Percentiles rank a stretch among this genome's conserved stretches.
phyloP scores from a whole-genome alignment of 2,797 vertebrate species.

The Sebastes oblongus region DNA sequence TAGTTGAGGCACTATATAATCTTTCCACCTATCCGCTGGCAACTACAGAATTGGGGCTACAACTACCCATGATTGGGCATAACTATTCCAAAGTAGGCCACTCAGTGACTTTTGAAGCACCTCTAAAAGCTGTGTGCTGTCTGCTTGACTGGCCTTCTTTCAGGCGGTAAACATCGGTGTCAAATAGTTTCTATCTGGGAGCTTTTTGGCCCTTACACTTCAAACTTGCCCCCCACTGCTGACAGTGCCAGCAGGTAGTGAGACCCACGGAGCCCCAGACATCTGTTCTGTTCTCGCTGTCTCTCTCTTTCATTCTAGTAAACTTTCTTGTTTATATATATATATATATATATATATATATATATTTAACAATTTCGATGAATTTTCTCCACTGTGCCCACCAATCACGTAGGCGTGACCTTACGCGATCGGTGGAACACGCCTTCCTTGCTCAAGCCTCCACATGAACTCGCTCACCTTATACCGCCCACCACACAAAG shows the following conservation, averaged over 20 bases:
- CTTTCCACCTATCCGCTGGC: background rate
- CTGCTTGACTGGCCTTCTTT: slow-evolving; percentile 14
- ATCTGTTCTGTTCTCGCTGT: slow-evolving; percentile 40
- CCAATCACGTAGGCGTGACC: slow-evolving; percentile 1
- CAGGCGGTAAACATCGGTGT: slow-evolving; percentile 31
- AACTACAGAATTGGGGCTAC: background rate
- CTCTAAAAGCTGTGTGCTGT: slow-evolving; percentile 30
- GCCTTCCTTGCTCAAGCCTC: background rate
- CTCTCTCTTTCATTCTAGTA: slow-evolving; percentile 10
- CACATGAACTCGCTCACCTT: slow-evolving; percentile 13
- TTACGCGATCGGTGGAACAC: background rate
- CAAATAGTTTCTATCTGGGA: slow-evolving; percentile 45
- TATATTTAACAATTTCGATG: background rate
- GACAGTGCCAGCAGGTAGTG: slow-evolving; percentile 54
- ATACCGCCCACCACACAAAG: background rate
- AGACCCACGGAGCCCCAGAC: slow-evolving; percentile 37
- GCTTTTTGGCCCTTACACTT: slow-evolving; percentile 44
- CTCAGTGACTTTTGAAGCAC: slow-evolving; percentile 49
- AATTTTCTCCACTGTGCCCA: background rate
- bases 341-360: background rate
- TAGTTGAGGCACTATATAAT: background rate
- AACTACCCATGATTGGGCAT: background rate
- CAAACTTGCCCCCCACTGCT: slow-evolving; percentile 48
- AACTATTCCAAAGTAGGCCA: background rate
- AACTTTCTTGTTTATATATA: slow-evolving; percentile 14